Evolutionary conservation across 2,888 invertebrate species (phyloP).

Genomic region (Cantharis flavilabris): DNA sequence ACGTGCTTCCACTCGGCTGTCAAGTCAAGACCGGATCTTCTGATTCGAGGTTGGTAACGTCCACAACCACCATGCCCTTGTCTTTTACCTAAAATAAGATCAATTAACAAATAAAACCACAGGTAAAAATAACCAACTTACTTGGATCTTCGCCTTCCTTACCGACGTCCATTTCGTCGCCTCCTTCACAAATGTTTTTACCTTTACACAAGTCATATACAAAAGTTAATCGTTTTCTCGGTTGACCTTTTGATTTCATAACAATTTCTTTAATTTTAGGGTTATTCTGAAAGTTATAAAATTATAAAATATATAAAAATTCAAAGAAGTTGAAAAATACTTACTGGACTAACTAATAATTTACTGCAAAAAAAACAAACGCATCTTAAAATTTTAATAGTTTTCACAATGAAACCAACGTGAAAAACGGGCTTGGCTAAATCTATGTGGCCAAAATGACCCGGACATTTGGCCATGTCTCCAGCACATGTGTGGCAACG

Average conservation of each 20-base stretch:
- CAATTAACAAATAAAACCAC: neutral
- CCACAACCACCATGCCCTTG: constrained; percentile 95
- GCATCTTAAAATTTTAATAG: constrained; percentile 95
- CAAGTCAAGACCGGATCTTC: constrained; percentile 88
- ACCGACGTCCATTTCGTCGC: constrained; percentile 94
- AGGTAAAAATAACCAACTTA: constrained; percentile 33
- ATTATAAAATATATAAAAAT: neutral
- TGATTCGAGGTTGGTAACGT: constrained; percentile 93
- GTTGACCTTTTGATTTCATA: constrained; percentile 95
- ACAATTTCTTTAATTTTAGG: constrained; percentile 94
- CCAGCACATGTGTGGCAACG: constrained; percentile 96
- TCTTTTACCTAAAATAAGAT: constrained; percentile 54
- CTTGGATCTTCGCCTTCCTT: constrained; percentile 71
- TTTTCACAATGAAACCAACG: constrained; percentile 96
- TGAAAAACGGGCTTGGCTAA: constrained; percentile 98
- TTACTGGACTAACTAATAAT: constrained; percentile 90
- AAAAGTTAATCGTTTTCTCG: constrained; percentile 90
- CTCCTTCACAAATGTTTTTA: constrained; percentile 97
- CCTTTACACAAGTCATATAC: constrained; percentile 98
- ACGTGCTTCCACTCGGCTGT: constrained; percentile 98
- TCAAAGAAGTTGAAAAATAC: constrained; percentile 54
- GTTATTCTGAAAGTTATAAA: constrained; percentile 67
- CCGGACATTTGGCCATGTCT: constrained; percentile 98
- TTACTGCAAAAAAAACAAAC: constrained; percentile 99
- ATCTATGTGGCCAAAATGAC: constrained; percentile 99